Evolutionary conservation across 1,140 invertebrate genomes (phyloP).

Genomic region (Bathynomus jamesi): DNA sequence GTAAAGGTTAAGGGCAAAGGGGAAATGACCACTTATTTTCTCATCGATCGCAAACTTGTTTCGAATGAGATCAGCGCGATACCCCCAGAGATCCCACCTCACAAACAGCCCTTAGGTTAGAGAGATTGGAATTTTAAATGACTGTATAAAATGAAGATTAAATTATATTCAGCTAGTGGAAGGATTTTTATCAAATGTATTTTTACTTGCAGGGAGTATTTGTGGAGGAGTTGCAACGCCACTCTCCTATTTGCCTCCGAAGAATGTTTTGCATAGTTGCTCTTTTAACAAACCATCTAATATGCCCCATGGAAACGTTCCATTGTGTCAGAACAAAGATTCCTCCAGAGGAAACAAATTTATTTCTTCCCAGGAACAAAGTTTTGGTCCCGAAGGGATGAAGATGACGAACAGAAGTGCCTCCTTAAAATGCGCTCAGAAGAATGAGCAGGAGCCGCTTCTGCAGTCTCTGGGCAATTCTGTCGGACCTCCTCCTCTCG

Average conservation of each 20-base stretch:
- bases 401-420: not conserved
- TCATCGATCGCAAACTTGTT: constrained; percentile 55
- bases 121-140: too few relatives aligned
- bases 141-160: too few relatives aligned
- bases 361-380: not conserved
- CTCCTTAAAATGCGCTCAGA: not conserved
- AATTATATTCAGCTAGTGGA: too few relatives aligned
- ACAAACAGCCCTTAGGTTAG: not conserved
- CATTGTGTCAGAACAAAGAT: not conserved
- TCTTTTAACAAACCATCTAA: not conserved
- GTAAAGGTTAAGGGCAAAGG: constrained; percentile 90
- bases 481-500: not conserved
- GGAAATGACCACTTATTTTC: constrained; percentile 86
- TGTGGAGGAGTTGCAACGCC: constrained; percentile 60
- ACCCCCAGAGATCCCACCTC: not conserved
- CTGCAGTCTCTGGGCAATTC: not conserved
- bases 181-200: too few relatives aligned
- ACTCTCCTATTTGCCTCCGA: constrained; percentile 51
- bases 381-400: not conserved
- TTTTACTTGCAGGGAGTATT: too few relatives aligned
- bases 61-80: not conserved
- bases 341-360: not conserved
- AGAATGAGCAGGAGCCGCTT: not conserved
- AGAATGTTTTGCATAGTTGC: constrained; percentile 47
- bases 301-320: not conserved